Percentiles rank a stretch among this genome's conserved stretches.
Conservation (phyloP, 2,888 invertebrate genomes). For the Limnephilus lunatus region DNA sequence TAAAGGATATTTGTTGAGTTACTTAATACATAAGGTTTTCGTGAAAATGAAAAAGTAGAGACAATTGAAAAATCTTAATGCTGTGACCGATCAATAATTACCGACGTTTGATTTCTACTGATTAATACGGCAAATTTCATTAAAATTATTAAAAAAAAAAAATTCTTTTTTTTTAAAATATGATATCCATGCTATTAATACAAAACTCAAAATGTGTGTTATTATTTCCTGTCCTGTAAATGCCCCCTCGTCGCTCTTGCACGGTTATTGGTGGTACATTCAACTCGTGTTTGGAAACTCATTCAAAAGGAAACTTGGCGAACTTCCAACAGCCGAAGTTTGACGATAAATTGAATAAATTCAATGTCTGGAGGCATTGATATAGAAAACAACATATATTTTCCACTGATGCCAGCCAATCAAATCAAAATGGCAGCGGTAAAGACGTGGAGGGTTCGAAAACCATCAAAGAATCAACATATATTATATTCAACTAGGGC, state of each 20-base stretch:
- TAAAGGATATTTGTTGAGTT: no score
- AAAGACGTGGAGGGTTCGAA: neutral
- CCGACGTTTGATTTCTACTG: no score
- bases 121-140: no score
- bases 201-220: neutral
- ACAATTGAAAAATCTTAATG: no score
- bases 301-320: slow-evolving; percentile 2
- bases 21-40: no score
- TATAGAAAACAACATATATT: slow-evolving; percentile 2
- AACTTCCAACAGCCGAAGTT: neutral
- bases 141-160: no score
- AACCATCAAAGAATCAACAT: neutral
- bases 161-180: neutral
- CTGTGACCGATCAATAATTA: no score
- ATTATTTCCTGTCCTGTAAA: neutral
- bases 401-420: neutral
- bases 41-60: no score
- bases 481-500: neutral
- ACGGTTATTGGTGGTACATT: neutral
- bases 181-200: neutral
- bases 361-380: neutral
- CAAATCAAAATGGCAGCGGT: neutral
- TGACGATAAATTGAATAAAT: slow-evolving; percentile 2
- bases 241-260: neutral
- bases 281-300: neutral